Evolutionary conservation across 2,888 invertebrate species (phyloP), one percentile per base, ranked within the genome.

Genomic region (Eristalis tenax): DNA sequence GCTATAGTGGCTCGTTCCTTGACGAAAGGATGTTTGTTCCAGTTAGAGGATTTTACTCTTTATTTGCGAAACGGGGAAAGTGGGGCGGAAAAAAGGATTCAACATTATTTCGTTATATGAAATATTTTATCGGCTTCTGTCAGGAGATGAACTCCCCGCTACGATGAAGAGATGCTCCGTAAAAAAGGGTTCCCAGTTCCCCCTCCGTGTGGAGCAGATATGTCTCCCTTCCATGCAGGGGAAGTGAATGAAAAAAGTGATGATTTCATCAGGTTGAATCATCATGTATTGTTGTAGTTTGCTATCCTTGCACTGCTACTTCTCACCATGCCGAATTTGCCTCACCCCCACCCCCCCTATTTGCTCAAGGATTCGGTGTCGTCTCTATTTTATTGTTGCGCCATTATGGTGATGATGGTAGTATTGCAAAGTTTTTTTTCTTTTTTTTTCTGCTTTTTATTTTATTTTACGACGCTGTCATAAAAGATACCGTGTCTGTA

Each of bases 231-330:
- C 2, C 64, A 28, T 59, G 28, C 80, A 65, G 68, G 69, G 61
- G 43, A 75, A 76, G 26, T 32, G 50, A 22, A 63, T n/a, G 59
- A 40, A 83, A 85, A 85, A 81, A 78, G 35, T 75, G 83, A 83
- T 83, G 87, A 87, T 83, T 87, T 87, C 87, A 87, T 87, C 83
- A 79, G 76, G 75, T 87, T 68, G 82, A 86, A 79, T 82, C 78
- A 56, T 71, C 40, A 50, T 70, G 75, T 79, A 86, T 77, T 74
- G 70, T 83, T 73, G 50, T 78, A 81, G 73, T 69, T 65, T 63
- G 77, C 77, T 43, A 70, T 78, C 74, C 70, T 74, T 76, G 66
- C 43, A 70, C 57, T 23, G 38, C 35, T 32, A 40, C 61, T 74
- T 74, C 59, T 35, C 63, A 38, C 22, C 32, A 38, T 38, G 32